Evolutionary conservation across 2,888 invertebrate genomes (phyloP).

Genomic region (Nomada ferruginata): DNA sequence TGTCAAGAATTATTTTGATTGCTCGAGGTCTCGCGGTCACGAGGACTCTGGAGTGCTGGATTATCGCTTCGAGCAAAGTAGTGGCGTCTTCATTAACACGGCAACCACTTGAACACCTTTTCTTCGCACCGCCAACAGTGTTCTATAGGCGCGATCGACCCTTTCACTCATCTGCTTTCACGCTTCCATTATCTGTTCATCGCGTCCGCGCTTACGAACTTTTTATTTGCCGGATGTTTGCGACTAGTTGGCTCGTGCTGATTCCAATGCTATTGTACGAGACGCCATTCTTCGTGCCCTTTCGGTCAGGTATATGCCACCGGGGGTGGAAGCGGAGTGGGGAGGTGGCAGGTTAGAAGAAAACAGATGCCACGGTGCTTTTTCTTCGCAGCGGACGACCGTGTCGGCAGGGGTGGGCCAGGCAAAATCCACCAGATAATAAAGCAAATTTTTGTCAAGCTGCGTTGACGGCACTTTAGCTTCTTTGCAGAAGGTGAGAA

Average conservation of each 20-base stretch:
- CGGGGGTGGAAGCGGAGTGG: background rate
- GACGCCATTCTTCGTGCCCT: conserved; percentile 21
- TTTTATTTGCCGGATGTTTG: conserved; percentile 48
- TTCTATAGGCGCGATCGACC: conserved; percentile 17
- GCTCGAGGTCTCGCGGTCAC: background rate
- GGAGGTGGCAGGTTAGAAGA: conserved; percentile 46
- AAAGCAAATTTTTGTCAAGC: conserved; percentile 47
- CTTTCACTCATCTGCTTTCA: conserved; percentile 48
- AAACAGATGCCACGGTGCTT: conserved; percentile 40
- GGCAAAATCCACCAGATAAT: conserved; percentile 63
- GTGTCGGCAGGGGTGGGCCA: conserved; percentile 50
- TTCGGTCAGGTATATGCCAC: conserved; percentile 41
- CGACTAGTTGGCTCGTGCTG: conserved; percentile 52
- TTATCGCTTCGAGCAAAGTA: background rate
- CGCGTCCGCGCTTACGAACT: conserved; percentile 21
- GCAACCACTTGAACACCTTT: conserved; percentile 32
- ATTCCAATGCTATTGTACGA: conserved; percentile 60
- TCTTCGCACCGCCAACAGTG: background rate
- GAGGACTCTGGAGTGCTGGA: conserved; percentile 19
- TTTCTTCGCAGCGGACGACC: conserved; percentile 5
- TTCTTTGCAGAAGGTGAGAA: conserved; percentile 55
- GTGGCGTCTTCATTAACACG: conserved; percentile 48
- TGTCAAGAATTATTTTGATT: conserved; percentile 6
- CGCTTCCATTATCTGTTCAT: conserved; percentile 55
- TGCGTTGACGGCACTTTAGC: background rate